Evolutionary conservation across 37 sponge, comb jelly and placozoan species (phyloP), one percentile per base, ranked within the genome.

Genomic region (Agelas oroides): DNA sequence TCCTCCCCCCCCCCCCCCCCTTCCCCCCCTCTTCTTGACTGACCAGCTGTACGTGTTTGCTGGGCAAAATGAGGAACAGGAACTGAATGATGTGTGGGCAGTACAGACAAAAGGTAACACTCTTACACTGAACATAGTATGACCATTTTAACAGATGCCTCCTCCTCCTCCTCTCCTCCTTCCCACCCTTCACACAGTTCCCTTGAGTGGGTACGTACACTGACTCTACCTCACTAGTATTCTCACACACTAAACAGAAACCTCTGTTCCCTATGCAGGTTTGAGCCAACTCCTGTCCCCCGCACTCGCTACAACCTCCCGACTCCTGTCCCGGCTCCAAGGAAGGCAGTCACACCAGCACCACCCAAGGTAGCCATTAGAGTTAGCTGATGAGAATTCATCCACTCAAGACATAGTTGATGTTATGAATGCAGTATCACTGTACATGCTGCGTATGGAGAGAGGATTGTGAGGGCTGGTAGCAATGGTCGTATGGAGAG

Each of bases 81-180:
- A 77, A 25, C 82, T 87, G 14, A 65, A 77, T 24, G 94, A 94
- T 67, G 41, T 87, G 41, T 90, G 91, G 91, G 55, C 87, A 0
- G 53, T 85, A 1, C 27, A 76, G 11, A 56, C 75, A 5, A 59
- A 41, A 60, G 56, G 88, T 76, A 60, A 36, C 28, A 41, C 53
- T 21, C 6, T n/a, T n/a, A n/a, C 40, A 33, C 61, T 40, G 21
- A 38, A 46, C 46, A 46, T 46, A 8, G 46, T 46, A 46, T 8
- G 46, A 46, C 8, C 6, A 46, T 46, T n/a, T n/a, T 3, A 46
- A 3, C 46, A 12, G 46, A 12, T 3, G 8, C 46, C 46, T 12
- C 8, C 46, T 46, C 46, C 28, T 66, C 67, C 63, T 8, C 63
- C 6, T 25, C 67, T 33, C 33, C n/a, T 8, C 46, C 46, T 46